Conservation (phyloP, 2,797 vertebrate genomes). For the Chelmon rostratus region DNA sequence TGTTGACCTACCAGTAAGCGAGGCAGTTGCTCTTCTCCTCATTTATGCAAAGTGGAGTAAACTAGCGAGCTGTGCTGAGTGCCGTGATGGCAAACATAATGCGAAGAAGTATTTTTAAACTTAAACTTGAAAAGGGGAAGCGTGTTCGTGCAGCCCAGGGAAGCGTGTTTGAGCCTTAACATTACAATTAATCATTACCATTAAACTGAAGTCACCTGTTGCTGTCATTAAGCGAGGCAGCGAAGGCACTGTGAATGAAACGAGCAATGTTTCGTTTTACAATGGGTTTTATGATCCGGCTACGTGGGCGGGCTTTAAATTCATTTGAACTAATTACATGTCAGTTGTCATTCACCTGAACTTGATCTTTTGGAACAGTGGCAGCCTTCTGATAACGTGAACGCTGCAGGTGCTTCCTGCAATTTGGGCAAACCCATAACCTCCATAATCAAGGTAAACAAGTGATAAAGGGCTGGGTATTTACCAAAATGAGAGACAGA, state of each 20-base stretch:
- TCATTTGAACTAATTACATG: background rate
- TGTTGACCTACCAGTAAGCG: background rate
- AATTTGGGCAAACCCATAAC: background rate
- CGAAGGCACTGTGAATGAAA: background rate
- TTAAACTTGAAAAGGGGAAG: too few relatives aligned
- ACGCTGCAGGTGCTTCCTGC: conserved; percentile 18
- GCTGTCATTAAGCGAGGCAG: background rate
- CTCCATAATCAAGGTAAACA: conserved; percentile 4
- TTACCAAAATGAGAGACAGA: background rate
- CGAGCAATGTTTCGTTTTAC: background rate
- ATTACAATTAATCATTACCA: background rate
- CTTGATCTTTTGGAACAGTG: background rate
- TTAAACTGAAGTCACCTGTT: background rate
- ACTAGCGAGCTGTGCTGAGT: background rate
- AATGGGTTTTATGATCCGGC: background rate
- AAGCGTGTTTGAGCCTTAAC: background rate
- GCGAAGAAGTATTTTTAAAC: background rate
- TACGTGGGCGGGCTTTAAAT: background rate
- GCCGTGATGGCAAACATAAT: background rate
- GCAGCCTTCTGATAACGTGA: background rate
- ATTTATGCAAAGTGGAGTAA: background rate
- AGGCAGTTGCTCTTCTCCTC: background rate
- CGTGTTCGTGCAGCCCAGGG: too few relatives aligned
- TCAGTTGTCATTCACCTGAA: background rate
- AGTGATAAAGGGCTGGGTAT: background rate